phyloP scores from a whole-genome alignment of 2,113 vertebrate species.

The Peromyscus californicus region DNA sequence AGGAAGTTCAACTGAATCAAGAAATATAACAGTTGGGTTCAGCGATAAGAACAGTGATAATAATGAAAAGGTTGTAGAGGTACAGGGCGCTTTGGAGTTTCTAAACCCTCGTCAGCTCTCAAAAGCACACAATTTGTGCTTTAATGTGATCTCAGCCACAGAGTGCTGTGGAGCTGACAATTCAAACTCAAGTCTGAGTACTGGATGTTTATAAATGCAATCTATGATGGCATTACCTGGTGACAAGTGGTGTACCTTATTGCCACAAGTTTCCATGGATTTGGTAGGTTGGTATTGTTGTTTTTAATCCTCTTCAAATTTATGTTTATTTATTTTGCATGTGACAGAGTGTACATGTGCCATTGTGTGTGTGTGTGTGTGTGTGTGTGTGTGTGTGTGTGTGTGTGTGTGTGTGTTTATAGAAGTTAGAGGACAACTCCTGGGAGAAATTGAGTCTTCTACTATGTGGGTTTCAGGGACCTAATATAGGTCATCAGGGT shows the following conservation, averaged over 20 bases:
- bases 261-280: neutral
- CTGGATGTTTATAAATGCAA: conserved; percentile 10
- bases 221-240: neutral
- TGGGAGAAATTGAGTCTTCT: neutral
- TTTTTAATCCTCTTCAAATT: neutral
- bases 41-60: conserved; percentile 24
- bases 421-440: neutral
- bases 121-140: neutral
- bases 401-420: neutral
- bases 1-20: conserved; percentile 43
- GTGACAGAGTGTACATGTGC: too few relatives aligned
- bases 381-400: neutral
- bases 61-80: neutral
- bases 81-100: neutral
- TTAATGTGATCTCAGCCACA: neutral
- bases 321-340: neutral
- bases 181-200: conserved; percentile 27
- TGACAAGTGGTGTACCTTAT: neutral
- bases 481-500: neutral
- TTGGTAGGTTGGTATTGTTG: neutral
- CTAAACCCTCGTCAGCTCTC: neutral
- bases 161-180: neutral
- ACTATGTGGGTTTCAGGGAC: neutral
- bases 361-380: neutral
- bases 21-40: neutral